A percentile compares a stretch with the other conserved stretches of the same genome.
Conservation (phyloP, 2,797 vertebrate species). For the Thripadectes ignobilis region DNA sequence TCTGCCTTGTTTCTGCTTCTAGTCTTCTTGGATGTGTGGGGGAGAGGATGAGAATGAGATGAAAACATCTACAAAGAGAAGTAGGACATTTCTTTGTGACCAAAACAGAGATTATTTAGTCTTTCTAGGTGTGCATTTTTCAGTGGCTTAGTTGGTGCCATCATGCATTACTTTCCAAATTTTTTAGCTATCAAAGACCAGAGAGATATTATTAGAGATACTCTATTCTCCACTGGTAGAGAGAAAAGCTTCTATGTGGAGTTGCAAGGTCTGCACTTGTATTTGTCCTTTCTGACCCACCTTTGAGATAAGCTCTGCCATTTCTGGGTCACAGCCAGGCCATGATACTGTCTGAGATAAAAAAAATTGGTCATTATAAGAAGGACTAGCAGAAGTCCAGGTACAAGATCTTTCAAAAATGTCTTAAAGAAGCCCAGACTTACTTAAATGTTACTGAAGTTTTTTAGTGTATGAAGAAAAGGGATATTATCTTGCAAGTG, state of each 20-base stretch:
- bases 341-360: background rate
- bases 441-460: background rate
- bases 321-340: background rate
- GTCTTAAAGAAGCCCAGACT: background rate
- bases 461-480: background rate
- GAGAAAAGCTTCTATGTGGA: background rate
- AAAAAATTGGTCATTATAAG: background rate
- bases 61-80: background rate
- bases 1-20: background rate
- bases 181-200: background rate
- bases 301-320: background rate
- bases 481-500: background rate
- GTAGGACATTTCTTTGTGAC: background rate
- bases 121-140: background rate
- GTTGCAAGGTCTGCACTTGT: background rate
- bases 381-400: background rate
- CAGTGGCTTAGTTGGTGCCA: background rate
- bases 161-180: background rate
- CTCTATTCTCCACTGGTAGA: background rate
- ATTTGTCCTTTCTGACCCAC: background rate
- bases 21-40: background rate
- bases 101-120: background rate
- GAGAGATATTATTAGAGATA: background rate
- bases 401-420: background rate
- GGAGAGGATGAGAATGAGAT: background rate